Conservation (phyloP, 2,888 invertebrate species). For the Desoria tigrina region DNA sequence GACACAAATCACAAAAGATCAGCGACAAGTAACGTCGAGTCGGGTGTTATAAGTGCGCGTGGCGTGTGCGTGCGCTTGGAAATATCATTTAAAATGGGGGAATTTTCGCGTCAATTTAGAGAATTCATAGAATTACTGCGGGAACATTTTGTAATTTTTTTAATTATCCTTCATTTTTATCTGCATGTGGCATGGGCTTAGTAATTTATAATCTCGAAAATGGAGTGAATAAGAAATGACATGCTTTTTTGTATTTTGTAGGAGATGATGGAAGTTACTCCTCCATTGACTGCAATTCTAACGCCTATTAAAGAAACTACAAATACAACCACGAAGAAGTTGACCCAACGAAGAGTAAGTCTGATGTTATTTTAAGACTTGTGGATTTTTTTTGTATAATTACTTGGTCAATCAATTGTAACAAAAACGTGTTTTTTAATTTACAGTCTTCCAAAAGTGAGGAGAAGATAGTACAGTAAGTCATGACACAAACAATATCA, state of each 20-base stretch:
- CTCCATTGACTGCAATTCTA: slow-evolving; percentile 52
- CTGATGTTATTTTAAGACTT: too few species aligned
- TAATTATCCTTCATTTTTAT: background rate
- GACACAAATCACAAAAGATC: too few species aligned
- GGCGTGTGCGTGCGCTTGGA: too few species aligned
- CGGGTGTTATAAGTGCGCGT: too few species aligned
- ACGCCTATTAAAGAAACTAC: slow-evolving; percentile 48
- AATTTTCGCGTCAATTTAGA: too few species aligned
- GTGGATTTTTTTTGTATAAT: too few species aligned
- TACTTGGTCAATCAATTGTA: background rate
- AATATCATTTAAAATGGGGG: too few species aligned
- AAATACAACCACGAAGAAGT: slow-evolving; percentile 41
- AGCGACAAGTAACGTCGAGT: too few species aligned
- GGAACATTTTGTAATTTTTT: too few species aligned
- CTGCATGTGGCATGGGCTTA: background rate
- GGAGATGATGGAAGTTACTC: slow-evolving; percentile 54
- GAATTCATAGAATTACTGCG: too few species aligned
- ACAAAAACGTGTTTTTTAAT: background rate
- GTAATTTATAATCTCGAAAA: too few species aligned
- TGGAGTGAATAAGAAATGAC: background rate
- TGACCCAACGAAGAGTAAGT: slow-evolving; percentile 51
- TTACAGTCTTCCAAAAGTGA: slow-evolving; percentile 52
- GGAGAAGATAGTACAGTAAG: slow-evolving; percentile 50
- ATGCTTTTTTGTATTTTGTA: slow-evolving; percentile 22
- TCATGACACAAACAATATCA: too few species aligned